phyloP scores from a whole-genome alignment of 2,113 vertebrate species.

The Natator depressus region DNA sequence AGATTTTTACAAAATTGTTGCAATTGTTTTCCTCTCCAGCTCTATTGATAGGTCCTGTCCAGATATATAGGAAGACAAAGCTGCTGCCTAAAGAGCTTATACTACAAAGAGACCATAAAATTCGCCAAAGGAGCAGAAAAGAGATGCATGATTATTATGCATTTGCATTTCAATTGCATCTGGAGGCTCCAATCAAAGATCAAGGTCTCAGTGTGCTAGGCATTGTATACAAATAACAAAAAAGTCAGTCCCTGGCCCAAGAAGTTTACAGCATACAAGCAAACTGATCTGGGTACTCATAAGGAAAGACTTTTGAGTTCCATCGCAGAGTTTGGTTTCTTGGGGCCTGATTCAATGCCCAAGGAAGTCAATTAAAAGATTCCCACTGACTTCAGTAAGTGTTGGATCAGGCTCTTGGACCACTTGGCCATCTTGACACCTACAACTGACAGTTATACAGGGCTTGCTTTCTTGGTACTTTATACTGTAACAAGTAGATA shows the following conservation, averaged over 20 bases:
- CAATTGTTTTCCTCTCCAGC: not conserved
- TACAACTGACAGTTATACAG: not conserved
- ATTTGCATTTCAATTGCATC: not conserved
- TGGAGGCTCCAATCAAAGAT: not conserved
- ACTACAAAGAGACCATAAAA: not conserved
- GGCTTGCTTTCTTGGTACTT: not conserved
- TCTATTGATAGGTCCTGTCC: not conserved
- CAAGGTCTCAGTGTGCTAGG: not conserved
- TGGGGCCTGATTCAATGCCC: not conserved
- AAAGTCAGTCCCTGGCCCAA: not conserved
- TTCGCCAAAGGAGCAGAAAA: not conserved
- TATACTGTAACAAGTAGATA: not conserved
- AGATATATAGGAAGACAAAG: not conserved
- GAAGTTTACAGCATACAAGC: not conserved
- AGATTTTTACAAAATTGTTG: not conserved
- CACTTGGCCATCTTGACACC: not conserved
- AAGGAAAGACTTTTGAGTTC: not conserved
- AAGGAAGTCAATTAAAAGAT: not conserved
- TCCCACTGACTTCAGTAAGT: not conserved
- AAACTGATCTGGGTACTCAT: not conserved
- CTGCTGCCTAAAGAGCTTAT: not conserved
- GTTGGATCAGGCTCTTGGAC: not conserved
- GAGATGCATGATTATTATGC: not conserved
- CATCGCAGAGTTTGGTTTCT: not conserved
- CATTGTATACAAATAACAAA: not conserved